phyloP scores from a whole-genome alignment of 2,797 vertebrate genomes.

The Decapterus maruadsi region DNA sequence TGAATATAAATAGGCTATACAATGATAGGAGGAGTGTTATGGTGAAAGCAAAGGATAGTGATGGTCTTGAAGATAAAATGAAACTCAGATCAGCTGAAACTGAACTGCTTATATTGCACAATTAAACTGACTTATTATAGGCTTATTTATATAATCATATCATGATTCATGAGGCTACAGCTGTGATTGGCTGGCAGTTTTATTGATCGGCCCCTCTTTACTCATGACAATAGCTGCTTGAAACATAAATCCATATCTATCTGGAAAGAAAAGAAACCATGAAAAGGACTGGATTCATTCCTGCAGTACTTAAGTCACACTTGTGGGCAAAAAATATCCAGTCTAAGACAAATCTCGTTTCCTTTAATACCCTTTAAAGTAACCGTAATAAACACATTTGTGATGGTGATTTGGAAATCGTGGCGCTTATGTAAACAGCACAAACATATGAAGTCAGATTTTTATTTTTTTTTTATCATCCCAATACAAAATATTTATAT shows the following conservation, averaged over 20 bases:
- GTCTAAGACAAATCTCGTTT: not conserved
- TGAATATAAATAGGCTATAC: constrained; percentile 34
- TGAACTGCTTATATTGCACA: not conserved
- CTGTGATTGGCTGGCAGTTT: constrained; percentile 6
- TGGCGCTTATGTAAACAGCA: not conserved
- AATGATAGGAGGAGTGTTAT: constrained; percentile 32
- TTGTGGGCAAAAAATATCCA: not conserved
- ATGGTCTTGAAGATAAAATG: constrained; percentile 6
- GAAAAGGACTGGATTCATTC: not conserved
- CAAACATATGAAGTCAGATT: not conserved
- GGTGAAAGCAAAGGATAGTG: constrained; percentile 5
- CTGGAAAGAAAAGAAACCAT: not conserved
- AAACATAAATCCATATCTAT: constrained; percentile 3
- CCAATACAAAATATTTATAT: not conserved
- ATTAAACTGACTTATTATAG: not conserved
- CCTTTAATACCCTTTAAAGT: constrained; percentile 7
- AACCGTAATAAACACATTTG: not conserved
- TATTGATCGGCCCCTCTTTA: not conserved
- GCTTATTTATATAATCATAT: constrained; percentile 5
- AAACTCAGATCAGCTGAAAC: not conserved
- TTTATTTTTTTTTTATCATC: not conserved
- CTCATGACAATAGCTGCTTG: not conserved
- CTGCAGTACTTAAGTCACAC: not conserved
- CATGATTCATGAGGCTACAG: constrained; percentile 5
- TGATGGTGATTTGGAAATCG: not conserved